Base-by-base conservation (phyloP, 2,888 invertebrate genomes). In the Augochlorella aurata region DNA sequence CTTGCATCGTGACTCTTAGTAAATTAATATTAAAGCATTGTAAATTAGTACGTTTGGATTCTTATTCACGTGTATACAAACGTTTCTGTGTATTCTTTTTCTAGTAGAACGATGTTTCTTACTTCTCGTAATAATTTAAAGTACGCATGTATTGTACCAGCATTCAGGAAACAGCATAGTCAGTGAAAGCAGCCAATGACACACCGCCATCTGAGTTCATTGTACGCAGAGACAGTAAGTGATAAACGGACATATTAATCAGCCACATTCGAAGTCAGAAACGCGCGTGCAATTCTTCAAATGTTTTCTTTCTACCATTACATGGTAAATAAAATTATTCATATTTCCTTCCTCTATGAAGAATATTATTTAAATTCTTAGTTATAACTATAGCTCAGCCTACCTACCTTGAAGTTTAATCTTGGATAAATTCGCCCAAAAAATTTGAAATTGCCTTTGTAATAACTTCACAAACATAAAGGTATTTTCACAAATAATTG, bases 171-270 rank as follows among this genome's bases (percentile, higher is more conserved):
- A 61, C 16, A 1, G 61, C 16, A 18, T 9, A 18, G 44, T 38
- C n/a, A 14, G 47, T 69, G 69, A 69, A 69, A 52, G 24, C 69
- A 69, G 50, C n/a, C 50, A 65, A 65, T 65, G 38, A 44, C 44
- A 38, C 44, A 65, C 65, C 44, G 65, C 65, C 65, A 65, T 65
- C 65, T 65, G 44, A 18, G 65, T n/a, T 65, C 65, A n/a, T 65
- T 65, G 44, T 8, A 61, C n/a, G 14, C 21, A 47, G 47, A 38
- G 29, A 29, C 3, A 45, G 52, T 29, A 21, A 47, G 44, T 76
- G 29, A 61, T 18, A 14, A 49, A 18, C n/a, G 21, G 29, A n/a
- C 24, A 50, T 44, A 65, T 65, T 44, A 12, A 65, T 65, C 65
- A 44, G 65, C 18, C 65, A n/a, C 12, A 44, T 18, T 65, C 65